A percentile compares a stretch with the other conserved stretches of the same genome.
Evolutionary conservation across 2,113 vertebrate species (phyloP).

Genomic region (Struthidea cinerea): DNA sequence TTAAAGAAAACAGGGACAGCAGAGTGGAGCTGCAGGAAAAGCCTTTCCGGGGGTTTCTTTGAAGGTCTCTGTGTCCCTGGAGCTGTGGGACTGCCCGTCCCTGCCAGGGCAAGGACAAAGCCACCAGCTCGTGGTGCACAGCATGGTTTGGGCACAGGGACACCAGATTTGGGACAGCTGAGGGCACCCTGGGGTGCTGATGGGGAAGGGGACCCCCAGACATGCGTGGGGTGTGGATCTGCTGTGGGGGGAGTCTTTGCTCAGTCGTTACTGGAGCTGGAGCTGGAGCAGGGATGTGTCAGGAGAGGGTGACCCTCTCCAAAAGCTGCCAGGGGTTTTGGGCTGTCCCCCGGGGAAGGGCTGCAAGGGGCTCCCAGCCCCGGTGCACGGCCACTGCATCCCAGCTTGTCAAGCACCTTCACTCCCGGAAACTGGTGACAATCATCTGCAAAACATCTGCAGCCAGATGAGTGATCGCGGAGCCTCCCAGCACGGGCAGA

Average conservation of each 20-base stretch:
- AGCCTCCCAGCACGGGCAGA: neutral
- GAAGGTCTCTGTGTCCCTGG: fast-evolving
- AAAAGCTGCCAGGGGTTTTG: neutral
- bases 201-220: neutral
- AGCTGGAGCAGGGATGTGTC: neutral
- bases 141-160: neutral
- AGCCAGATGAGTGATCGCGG: fast-evolving
- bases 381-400: fast-evolving
- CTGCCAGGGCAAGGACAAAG: neutral
- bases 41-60: neutral
- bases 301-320: neutral
- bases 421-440: neutral
- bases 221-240: fast-evolving
- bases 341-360: neutral
- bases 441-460: neutral
- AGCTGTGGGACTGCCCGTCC: neutral
- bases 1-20: neutral
- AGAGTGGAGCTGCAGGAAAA: neutral
- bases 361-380: neutral
- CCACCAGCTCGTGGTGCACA: neutral
- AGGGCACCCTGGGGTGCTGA: neutral
- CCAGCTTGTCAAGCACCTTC: neutral
- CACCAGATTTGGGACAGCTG: fast-evolving
- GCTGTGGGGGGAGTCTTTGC: fast-evolving
- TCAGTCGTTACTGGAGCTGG: fast-evolving